Base-by-base conservation (phyloP, 2,797 vertebrate genomes). In the Leuciscus waleckii region DNA sequence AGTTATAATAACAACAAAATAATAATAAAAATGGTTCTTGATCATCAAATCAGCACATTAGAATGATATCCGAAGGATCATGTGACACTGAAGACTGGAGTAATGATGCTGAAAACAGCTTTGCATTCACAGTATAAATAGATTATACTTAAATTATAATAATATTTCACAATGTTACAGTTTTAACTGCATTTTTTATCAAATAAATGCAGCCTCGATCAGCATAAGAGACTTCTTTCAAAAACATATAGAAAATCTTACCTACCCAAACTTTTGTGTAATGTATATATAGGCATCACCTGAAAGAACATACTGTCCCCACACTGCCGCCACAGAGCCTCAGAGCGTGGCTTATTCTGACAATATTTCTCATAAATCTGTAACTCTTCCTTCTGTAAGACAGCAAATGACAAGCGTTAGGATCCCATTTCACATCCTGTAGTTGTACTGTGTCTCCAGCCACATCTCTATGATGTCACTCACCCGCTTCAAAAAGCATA, bases 301-400 rank as follows among this genome's bases (percentile, higher is more conserved):
- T 98, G 97, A 85, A 99, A 98, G 91, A 98, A 99, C 79, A 95
- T 94, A 80, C 97, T 97, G 92, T 99, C 97, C 90, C 96, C 97
- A 94, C 97, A 98, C 71, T 98, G 97, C 80, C 97, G 96, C 98
- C 98, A 99, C 77, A 98, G 94, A 69, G 97, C 95, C 91, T 96
- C 97, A 23, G 98, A 98, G 75, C 96, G 95, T 0, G 97, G 98
- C 84, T 99, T 98, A 89, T 99, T 99, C 93, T 98, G 96, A 91
- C 98, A 98, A 90, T 99, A 99, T 91, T 97, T 98, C 92, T 98
- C 97, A 91, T 99, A 99, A 91, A 99, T 96, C 91, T 99, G 97
- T 83, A 99, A 95, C 89, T 98, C 98, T 92, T 99, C 98, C 93
- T 99, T 99, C 98, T 99, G 92, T 86, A 88, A 90, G 69, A 88